Percentiles rank a stretch among this genome's conserved stretches.
These are phyloP conservation scores for Nyctalus aviator DNA, from an alignment of 2,797 vertebrate species.

Conservation along the genomic window DNA sequence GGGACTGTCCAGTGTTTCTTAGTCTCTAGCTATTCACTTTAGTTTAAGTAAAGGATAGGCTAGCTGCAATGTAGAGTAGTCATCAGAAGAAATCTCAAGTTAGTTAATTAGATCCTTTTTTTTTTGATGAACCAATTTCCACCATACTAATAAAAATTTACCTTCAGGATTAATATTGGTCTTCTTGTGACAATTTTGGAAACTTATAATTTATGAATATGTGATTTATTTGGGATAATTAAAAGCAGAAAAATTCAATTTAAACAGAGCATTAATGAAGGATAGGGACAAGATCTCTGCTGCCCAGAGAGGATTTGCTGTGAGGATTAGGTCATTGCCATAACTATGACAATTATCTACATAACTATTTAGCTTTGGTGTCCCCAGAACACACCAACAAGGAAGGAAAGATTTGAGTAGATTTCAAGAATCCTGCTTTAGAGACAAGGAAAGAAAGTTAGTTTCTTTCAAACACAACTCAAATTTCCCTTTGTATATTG, in stretches of 20 bases:
- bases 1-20: too few relatives aligned
- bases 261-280: neutral
- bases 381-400: neutral
- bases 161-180: neutral
- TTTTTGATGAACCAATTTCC: neutral
- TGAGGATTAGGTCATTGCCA: neutral
- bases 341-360: neutral
- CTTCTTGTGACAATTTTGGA: neutral
- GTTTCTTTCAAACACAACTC: neutral
- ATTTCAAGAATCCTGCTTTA: neutral
- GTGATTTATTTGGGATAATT: neutral
- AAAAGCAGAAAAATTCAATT: slow-evolving; percentile 3
- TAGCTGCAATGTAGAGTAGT: neutral
- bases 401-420: neutral
- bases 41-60: neutral
- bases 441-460: neutral
- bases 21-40: neutral
- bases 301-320: neutral
- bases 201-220: neutral
- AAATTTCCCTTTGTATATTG: neutral
- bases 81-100: neutral
- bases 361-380: neutral
- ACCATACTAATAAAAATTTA: neutral
- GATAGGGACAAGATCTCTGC: neutral
- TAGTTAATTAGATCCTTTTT: neutral